These are phyloP conservation scores for Meteorus colon DNA, from an alignment of 2,888 invertebrate species.

Conservation along the genomic window DNA sequence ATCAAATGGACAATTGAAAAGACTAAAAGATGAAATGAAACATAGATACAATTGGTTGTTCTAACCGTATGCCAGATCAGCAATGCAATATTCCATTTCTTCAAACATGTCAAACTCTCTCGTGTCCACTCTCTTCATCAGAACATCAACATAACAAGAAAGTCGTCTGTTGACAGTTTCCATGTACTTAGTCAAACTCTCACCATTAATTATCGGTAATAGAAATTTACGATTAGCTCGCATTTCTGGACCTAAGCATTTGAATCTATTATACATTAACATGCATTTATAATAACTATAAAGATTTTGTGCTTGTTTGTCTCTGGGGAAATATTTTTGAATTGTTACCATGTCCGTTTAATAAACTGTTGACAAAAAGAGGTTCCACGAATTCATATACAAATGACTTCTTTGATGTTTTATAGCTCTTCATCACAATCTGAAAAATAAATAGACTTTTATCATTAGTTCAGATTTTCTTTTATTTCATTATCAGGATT, in stretches of 20 bases:
- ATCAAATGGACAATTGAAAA: too few relatives aligned
- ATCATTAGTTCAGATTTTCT: neutral
- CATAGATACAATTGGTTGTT: neutral
- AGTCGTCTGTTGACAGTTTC: slow-evolving; percentile 13
- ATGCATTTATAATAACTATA: neutral
- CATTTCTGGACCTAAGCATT: neutral
- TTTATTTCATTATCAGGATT: too few relatives aligned
- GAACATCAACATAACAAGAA: neutral
- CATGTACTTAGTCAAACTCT: slow-evolving; percentile 15
- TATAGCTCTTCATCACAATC: neutral
- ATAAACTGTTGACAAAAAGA: neutral
- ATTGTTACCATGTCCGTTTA: neutral
- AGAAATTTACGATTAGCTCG: neutral
- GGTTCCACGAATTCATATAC: slow-evolving; percentile 9
- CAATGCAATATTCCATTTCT: slow-evolving; percentile 9
- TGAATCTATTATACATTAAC: neutral
- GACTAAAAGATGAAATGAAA: too few relatives aligned
- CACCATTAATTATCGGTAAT: slow-evolving; percentile 3
- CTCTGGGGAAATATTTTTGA: neutral
- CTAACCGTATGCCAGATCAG: slow-evolving; percentile 20
- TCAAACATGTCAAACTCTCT: slow-evolving; percentile 25
- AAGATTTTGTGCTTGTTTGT: too few relatives aligned
- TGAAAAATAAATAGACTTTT: neutral
- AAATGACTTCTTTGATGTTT: neutral
- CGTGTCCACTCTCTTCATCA: neutral